These are phyloP conservation scores for Solen grandis DNA, from an alignment of 1,140 invertebrate species.

Conservation along the genomic window DNA sequence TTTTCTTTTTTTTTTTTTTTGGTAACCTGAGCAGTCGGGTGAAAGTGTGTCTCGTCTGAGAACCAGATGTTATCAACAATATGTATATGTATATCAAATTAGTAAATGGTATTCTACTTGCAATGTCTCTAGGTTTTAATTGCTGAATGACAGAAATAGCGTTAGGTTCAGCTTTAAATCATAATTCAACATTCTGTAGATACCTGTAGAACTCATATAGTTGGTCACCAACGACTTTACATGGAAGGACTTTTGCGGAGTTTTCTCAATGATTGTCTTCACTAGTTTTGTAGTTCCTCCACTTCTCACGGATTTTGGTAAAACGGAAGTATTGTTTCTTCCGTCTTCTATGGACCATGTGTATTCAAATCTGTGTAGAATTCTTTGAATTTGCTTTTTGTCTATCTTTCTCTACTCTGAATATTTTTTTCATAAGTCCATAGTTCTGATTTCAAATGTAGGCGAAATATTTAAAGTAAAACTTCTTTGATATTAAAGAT, in stretches of 20 bases:
- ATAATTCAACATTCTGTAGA: too few relatives aligned
- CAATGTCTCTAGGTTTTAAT: neutral
- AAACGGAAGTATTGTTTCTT: neutral
- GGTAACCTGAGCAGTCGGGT: neutral
- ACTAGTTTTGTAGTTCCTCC: neutral
- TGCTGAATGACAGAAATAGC: neutral
- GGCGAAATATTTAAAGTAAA: conserved; percentile 1
- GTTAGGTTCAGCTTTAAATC: too few relatives aligned
- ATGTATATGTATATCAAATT: too few relatives aligned
- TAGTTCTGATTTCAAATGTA: neutral
- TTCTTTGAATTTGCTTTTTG: too few relatives aligned
- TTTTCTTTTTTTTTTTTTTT: too few relatives aligned
- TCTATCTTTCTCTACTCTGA: too few relatives aligned
- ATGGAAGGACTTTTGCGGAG: neutral
- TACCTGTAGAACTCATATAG: neutral
- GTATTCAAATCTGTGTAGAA: too few relatives aligned
- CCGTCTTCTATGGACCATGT: too few relatives aligned
- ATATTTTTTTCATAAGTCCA: neutral
- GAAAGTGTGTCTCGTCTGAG: neutral
- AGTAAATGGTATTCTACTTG: too few relatives aligned
- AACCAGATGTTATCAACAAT: too few relatives aligned
- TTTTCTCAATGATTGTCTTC: too few relatives aligned
- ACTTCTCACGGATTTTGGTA: neutral
- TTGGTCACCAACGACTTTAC: neutral
- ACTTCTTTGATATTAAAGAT: conserved; percentile 22